Percentiles rank a stretch among this genome's conserved stretches.
These are phyloP conservation scores for Phylloscopus whistleri DNA, from an alignment of 2,113 vertebrate genomes.

Conservation along the genomic window DNA sequence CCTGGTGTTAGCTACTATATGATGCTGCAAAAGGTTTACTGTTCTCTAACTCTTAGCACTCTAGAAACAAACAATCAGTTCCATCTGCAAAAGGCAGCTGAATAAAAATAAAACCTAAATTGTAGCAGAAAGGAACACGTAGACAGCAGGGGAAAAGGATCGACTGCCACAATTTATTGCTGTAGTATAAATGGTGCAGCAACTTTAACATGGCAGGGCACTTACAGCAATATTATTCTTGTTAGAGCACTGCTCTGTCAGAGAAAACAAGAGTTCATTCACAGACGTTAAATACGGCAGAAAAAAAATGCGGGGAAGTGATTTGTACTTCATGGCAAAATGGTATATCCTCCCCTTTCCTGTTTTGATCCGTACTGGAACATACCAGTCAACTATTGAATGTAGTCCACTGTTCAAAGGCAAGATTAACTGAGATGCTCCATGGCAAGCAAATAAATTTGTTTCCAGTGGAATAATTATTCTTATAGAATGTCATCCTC, in stretches of 20 bases:
- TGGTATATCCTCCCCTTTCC: slow-evolving; percentile 40
- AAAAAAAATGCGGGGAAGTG: slow-evolving; percentile 24
- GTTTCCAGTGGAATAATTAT: slow-evolving; percentile 67
- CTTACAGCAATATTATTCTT: slow-evolving; percentile 40
- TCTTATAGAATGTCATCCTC: slow-evolving; percentile 60
- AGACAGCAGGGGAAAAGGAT: slow-evolving; percentile 15
- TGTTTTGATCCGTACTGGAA: slow-evolving; percentile 25
- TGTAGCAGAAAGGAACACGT: not conserved
- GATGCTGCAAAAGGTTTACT: slow-evolving; percentile 36
- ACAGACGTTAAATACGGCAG: slow-evolving; percentile 8
- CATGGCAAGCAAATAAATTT: slow-evolving; percentile 67
- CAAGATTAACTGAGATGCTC: slow-evolving; percentile 54
- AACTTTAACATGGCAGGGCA: slow-evolving; percentile 20
- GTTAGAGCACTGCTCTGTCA: slow-evolving; percentile 33
- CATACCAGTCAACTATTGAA: slow-evolving; percentile 43
- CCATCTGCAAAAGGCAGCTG: slow-evolving; percentile 29
- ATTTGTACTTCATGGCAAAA: slow-evolving; percentile 48
- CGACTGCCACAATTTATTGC: slow-evolving; percentile 41
- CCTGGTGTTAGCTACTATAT: slow-evolving; percentile 6
- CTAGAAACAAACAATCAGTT: slow-evolving; percentile 40
- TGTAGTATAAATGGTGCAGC: slow-evolving; percentile 6
- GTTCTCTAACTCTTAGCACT: not conserved
- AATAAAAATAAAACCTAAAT: slow-evolving; percentile 48
- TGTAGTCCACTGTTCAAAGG: not conserved
- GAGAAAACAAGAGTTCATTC: slow-evolving; percentile 48